These are phyloP conservation scores for Apis laboriosa DNA, from an alignment of 1,140 invertebrate genomes.

Conservation along the genomic window DNA sequence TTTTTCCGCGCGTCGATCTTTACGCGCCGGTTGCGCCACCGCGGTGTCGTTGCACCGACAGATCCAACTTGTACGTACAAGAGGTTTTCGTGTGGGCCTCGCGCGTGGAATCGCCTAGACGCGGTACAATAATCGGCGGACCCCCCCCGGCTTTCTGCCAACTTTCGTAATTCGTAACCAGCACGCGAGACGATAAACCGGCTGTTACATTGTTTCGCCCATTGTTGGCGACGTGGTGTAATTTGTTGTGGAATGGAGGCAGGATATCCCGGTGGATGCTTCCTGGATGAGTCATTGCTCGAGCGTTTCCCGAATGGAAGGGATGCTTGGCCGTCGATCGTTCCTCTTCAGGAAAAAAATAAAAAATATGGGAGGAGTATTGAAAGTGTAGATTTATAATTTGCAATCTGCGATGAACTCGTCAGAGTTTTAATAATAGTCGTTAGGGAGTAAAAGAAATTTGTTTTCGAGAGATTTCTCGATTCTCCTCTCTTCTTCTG, in stretches of 20 bases:
- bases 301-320: background rate
- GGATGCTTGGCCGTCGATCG: too few species aligned
- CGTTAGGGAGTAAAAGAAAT: too few species aligned
- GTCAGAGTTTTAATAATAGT: too few species aligned
- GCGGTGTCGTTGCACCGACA: background rate
- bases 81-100: conserved; percentile 6
- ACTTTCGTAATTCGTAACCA: conserved; percentile 32
- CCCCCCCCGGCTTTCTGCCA: background rate
- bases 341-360: too few species aligned
- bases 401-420: too few species aligned
- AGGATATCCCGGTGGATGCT: background rate
- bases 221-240: background rate
- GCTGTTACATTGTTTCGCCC: background rate
- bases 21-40: conserved; percentile 1
- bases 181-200: background rate
- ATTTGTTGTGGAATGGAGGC: background rate
- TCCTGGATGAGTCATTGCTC: background rate
- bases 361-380: too few species aligned
- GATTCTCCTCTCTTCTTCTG: too few species aligned
- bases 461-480: too few species aligned
- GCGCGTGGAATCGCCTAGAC: background rate
- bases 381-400: too few species aligned
- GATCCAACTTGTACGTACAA: background rate
- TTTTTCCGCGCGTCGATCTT: conserved; percentile 20
- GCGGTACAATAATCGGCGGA: background rate